Base-by-base conservation (phyloP, 2,113 vertebrate genomes). In the Oxyura jamaicensis region DNA sequence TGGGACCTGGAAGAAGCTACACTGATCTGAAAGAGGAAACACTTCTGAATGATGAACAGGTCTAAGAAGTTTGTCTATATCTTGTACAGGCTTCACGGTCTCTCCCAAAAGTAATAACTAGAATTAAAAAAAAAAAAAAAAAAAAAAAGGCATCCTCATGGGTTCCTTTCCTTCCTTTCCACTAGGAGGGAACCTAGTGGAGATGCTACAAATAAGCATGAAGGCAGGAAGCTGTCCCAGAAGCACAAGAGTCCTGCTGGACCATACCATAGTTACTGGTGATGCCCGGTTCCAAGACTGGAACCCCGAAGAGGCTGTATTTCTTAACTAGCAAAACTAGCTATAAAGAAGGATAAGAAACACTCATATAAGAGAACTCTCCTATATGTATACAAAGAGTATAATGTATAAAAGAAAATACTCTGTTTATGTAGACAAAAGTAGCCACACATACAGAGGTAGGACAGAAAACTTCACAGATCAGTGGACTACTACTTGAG, bases 371-470 rank as follows among this genome's bases (percentile, higher is more conserved):
- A 2, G 17, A 77, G 39, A 52, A 52, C 50, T 52, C 50, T 52
- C 23, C 23, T 52, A 25, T 52, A 52, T 25, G 50, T 52, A 25
- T 25, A 52, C 21, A 25, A 23, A 52, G 50, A 52, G 23, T 52
- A 52, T 26, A 52, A 52, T 25, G 25, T 52, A 52, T 52, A 52
- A 28, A 28, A 63, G 60, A 17, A 25, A 21, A 73, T 6, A 50
- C 22, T 25, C 69, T 26, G 35, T 8, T 59, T 13, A 8, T 7
- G 21, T 0, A 68, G 15, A 59, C 22, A 46, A 33, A 75, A 76
- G 48, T 8, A 83, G 6, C 36, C 52, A 5, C 19, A 11, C 5
- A 35, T 17, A 18, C 2, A 11, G 14, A 13, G 39, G 21, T 0
- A 67, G 46, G 23, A 36, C 28, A 83, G 33, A 25, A 76, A 29